Evolutionary conservation across 2,797 vertebrate genomes (phyloP).

Genomic region (Coilia nasus): DNA sequence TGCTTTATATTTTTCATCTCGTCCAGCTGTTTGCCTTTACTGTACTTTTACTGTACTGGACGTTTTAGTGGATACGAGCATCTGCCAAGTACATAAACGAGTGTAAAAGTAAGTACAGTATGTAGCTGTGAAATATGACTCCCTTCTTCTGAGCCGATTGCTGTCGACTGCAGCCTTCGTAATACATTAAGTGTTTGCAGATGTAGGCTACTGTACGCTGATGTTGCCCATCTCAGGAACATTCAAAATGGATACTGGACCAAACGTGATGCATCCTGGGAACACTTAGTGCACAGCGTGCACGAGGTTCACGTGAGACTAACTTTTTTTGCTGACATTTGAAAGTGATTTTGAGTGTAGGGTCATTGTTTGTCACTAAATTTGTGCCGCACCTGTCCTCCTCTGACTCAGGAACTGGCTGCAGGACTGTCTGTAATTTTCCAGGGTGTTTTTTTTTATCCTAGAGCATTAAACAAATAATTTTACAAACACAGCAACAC

Average conservation of each 20-base stretch:
- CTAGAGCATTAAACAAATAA: neutral
- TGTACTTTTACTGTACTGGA: neutral
- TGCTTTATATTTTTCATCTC: neutral
- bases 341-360: constrained; percentile 1
- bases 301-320: neutral
- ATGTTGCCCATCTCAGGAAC: neutral
- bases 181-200: neutral
- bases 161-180: neutral
- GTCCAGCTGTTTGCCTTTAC: neutral
- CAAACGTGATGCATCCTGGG: neutral
- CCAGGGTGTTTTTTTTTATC: neutral
- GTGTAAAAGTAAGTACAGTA: neutral
- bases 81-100: neutral
- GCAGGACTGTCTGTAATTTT: neutral
- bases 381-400: neutral
- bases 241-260: neutral
- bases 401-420: constrained; percentile 3
- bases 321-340: neutral
- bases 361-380: neutral
- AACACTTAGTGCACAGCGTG: neutral
- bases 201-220: neutral
- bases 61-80: neutral
- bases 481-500: neutral
- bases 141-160: neutral
- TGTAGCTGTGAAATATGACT: neutral